Conservation (phyloP, 1,140 invertebrate species). For the Drosophila paulistorum region DNA sequence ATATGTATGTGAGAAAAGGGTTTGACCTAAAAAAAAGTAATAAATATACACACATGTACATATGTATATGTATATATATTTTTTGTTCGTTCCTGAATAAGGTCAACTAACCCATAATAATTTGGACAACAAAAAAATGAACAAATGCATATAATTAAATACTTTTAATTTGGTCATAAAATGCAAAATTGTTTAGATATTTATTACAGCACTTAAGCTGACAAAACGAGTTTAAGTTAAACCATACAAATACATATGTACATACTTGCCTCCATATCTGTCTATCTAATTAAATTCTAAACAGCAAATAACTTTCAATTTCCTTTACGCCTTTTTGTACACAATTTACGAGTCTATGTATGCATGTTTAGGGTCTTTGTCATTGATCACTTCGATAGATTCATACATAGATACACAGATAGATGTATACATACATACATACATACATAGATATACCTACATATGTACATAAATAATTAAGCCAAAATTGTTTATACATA, state of each 20-base stretch:
- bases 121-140: not conserved
- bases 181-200: conserved; percentile 14
- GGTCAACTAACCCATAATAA: conserved; percentile 11
- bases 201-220: conserved; percentile 8
- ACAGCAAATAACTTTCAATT: conserved; percentile 72
- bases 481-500: conserved; percentile 15
- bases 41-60: not conserved
- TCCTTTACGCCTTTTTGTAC: conserved; percentile 39
- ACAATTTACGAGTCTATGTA: conserved; percentile 43
- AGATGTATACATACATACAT: conserved; percentile 27
- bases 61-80: not conserved
- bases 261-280: conserved; percentile 29
- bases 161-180: conserved; percentile 13
- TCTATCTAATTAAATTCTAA: conserved; percentile 66
- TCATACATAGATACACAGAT: conserved; percentile 23
- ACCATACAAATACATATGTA: conserved; percentile 10
- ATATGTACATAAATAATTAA: conserved; percentile 59
- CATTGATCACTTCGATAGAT: conserved; percentile 37
- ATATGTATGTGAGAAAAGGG: not conserved
- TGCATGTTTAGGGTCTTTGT: conserved; percentile 1
- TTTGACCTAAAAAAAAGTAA: conserved; percentile 6
- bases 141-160: conserved; percentile 5
- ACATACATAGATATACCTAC: conserved; percentile 17
- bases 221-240: not conserved
- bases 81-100: not conserved